These are phyloP conservation scores for Dendroctonus valens DNA, from an alignment of 1,140 invertebrate genomes.

Conservation along the genomic window DNA sequence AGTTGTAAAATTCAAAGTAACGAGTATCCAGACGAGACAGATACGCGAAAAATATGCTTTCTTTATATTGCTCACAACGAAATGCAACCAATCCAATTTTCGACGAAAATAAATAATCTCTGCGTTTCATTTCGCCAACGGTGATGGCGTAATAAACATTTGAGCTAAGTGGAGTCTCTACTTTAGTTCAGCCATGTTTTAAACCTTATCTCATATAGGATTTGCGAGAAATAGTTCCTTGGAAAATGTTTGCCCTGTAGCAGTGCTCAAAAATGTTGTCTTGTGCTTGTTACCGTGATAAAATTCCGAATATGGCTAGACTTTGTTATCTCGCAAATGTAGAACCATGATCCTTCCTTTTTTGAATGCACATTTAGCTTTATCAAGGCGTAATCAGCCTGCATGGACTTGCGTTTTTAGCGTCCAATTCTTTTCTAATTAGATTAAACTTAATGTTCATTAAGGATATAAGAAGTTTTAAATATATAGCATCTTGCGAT, in stretches of 20 bases:
- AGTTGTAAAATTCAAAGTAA: no score
- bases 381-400: no score
- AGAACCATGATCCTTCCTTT: no score
- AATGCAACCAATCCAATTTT: slow-evolving; percentile 15
- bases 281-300: slow-evolving; percentile 9
- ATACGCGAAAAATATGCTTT: background rate
- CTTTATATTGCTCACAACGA: background rate
- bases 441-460: no score
- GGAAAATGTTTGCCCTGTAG: slow-evolving; percentile 9
- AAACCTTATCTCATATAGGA: slow-evolving; percentile 23
- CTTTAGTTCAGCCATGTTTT: slow-evolving; percentile 22
- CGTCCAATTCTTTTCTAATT: no score
- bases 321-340: slow-evolving; percentile 5
- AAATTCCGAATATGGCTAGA: slow-evolving; percentile 1
- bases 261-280: slow-evolving; percentile 22
- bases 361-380: no score
- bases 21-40: background rate
- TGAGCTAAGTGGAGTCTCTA: slow-evolving; percentile 19
- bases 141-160: slow-evolving; percentile 20
- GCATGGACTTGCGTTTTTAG: no score
- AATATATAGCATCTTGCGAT: no score
- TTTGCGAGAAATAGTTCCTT: slow-evolving; percentile 18
- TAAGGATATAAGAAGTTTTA: no score
- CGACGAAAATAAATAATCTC: slow-evolving; percentile 16
- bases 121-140: slow-evolving; percentile 18